Base-by-base conservation (phyloP, 2,113 vertebrate species). In the Cinclus mexicanus region DNA sequence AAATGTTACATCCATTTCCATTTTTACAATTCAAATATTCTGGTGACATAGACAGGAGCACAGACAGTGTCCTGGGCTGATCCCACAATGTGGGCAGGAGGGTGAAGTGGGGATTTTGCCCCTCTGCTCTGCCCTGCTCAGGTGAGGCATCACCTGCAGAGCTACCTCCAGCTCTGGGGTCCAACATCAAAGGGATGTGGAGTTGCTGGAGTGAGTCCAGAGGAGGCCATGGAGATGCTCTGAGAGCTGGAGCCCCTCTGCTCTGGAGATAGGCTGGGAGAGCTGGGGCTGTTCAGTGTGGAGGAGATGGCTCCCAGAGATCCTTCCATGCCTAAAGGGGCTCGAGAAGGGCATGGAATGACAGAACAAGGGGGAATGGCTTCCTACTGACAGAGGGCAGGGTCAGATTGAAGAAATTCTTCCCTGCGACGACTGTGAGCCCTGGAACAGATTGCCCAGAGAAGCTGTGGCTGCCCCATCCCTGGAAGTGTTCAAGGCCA, bases 381-480 rank as follows among this genome's bases (percentile, higher is more conserved):
- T 53, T 53, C 14, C 33, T 33, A 46, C 12, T 46, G 64, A 18
- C 22, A 60, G 22, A 69, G 39, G 39, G 23, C 39, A 61, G 33
- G 10, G 46, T 28, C 24, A 69, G 47, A 39, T 13, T 37, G 64
- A 78, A 46, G 23, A 39, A 61, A 46, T 53, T 78, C 47, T 46
- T 61, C 1, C 1, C 25, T 67, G 52, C 0, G 2, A 77, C 14
- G 26, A 11, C 1, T 0, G 9, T 22, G 6, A 78, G n/a, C 39
- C 19, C 39, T 46, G 23, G 39, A 23, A 78, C 64, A 53, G 23
- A 1, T 2, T 39, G 19, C 15, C 26, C 26, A 55, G 56, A 78
- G n/a, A 16, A n/a, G 8, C n/a, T 70, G 39, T 61, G 64, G 12
- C n/a, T 46, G 14, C 17, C 17, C 37, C 26, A 60, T 18, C 4